Conservation (phyloP, 2,888 invertebrate species). For the Lasioglossum leucozonium region DNA sequence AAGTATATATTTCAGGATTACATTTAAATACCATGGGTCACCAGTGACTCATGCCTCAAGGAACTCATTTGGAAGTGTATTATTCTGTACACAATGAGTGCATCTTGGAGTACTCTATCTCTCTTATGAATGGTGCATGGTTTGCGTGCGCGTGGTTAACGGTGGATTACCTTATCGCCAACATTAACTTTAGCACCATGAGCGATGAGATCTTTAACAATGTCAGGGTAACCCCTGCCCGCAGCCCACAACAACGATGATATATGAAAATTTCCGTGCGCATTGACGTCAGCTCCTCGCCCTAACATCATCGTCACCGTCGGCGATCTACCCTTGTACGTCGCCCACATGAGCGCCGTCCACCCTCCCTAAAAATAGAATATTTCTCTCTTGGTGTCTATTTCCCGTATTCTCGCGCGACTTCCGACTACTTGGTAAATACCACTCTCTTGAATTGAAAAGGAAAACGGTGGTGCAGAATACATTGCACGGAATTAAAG, state of each 20-base stretch:
- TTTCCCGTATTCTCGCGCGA: not conserved
- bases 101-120: not conserved
- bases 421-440: not conserved
- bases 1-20: conserved; percentile 6
- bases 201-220: conserved; percentile 92
- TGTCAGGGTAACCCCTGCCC: conserved; percentile 94
- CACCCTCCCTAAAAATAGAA: conserved; percentile 92
- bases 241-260: conserved; percentile 97
- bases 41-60: not conserved
- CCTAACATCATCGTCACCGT: conserved; percentile 92
- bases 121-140: not conserved
- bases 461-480: not conserved
- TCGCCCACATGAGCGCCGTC: conserved; percentile 99
- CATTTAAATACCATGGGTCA: conserved; percentile 16
- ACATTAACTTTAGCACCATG: conserved; percentile 97
- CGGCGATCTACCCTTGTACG: conserved; percentile 95
- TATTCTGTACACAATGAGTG: not conserved
- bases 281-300: conserved; percentile 96
- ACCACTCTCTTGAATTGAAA: not conserved
- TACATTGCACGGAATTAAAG: not conserved
- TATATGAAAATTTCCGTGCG: conserved; percentile 97
- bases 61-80: not conserved
- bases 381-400: not conserved
- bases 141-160: conserved; percentile 14
- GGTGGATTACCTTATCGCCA: conserved; percentile 90